Evolutionary conservation across 2,113 vertebrate genomes (phyloP).

Genomic region (Rhynchomys soricoides): DNA sequence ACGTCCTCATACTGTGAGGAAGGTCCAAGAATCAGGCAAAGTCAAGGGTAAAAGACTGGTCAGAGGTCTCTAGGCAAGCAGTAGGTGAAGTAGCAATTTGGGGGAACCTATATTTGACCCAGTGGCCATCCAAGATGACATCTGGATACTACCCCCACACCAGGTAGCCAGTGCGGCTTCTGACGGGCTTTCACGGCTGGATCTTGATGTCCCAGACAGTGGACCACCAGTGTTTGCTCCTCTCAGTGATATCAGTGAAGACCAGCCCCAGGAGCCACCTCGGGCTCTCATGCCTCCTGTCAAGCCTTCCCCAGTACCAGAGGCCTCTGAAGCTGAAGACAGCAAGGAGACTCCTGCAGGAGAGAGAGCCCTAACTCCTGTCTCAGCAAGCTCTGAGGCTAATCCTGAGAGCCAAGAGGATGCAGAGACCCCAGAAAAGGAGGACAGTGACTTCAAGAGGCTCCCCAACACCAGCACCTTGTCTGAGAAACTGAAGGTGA

Average conservation of each 20-base stretch:
- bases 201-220: slow-evolving; percentile 88
- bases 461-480: slow-evolving; percentile 72
- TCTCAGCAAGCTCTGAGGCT: slow-evolving; percentile 65
- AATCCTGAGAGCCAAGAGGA: slow-evolving; percentile 70
- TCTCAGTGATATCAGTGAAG: slow-evolving; percentile 63
- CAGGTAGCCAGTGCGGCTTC: slow-evolving; percentile 91
- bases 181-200: slow-evolving; percentile 92
- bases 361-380: slow-evolving; percentile 82
- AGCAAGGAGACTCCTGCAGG: slow-evolving; percentile 56
- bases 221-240: slow-evolving; percentile 82
- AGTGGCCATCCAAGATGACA: background rate
- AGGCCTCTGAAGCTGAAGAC: slow-evolving; percentile 75
- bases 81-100: background rate
- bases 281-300: slow-evolving; percentile 84
- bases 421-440: slow-evolving; percentile 64
- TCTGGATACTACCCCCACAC: background rate
- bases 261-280: slow-evolving; percentile 79
- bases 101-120: background rate
- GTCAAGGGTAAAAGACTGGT: background rate
- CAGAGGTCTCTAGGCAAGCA: background rate
- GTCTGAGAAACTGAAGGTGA: slow-evolving; percentile 85
- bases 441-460: slow-evolving; percentile 72
- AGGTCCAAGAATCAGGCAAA: background rate
- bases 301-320: slow-evolving; percentile 77
- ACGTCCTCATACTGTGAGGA: background rate